A percentile compares a stretch with the other conserved stretches of the same genome.
phyloP scores from a whole-genome alignment of 2,113 vertebrate species.

The Neodon shergylaensis region DNA sequence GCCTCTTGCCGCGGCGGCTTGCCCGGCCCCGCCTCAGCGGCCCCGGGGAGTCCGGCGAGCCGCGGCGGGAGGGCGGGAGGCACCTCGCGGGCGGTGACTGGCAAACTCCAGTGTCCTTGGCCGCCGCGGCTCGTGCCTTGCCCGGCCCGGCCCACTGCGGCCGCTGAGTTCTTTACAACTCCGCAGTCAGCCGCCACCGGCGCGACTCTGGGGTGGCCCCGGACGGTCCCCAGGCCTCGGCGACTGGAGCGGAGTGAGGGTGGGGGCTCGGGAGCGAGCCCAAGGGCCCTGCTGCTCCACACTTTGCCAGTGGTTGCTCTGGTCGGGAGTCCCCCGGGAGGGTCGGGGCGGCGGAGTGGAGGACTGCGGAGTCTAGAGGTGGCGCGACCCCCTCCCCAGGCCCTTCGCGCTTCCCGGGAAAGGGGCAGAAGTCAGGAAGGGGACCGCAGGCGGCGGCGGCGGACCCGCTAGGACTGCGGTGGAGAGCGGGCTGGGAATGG shows the following conservation, averaged over 20 bases:
- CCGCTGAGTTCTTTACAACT: constrained; percentile 86
- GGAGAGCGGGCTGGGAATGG: neutral
- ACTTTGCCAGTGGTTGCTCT: constrained; percentile 72
- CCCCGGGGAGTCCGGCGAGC: constrained; percentile 75
- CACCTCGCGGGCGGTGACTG: constrained; percentile 79
- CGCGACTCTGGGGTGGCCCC: constrained; percentile 81
- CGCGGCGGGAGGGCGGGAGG: constrained; percentile 75
- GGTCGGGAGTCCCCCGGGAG: neutral
- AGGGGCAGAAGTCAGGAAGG: constrained; percentile 62
- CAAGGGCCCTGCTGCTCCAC: constrained; percentile 61
- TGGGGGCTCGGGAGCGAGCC: neutral
- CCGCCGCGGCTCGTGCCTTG: constrained; percentile 79
- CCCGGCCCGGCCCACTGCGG: constrained; percentile 85
- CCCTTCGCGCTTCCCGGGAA: neutral
- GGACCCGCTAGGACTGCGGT: neutral
- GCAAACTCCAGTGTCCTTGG: constrained; percentile 86
- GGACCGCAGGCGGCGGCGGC: neutral
- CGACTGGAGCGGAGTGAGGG: neutral
- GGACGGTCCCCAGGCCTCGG: constrained; percentile 81
- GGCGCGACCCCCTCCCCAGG: neutral
- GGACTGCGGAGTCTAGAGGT: neutral
- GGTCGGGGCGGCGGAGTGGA: neutral
- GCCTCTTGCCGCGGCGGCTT: constrained; percentile 82
- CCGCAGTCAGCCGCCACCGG: constrained; percentile 84
- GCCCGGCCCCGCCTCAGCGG: constrained; percentile 78